These are phyloP conservation scores for Tineola bisselliella DNA, from an alignment of 2,888 invertebrate genomes.

Conservation along the genomic window DNA sequence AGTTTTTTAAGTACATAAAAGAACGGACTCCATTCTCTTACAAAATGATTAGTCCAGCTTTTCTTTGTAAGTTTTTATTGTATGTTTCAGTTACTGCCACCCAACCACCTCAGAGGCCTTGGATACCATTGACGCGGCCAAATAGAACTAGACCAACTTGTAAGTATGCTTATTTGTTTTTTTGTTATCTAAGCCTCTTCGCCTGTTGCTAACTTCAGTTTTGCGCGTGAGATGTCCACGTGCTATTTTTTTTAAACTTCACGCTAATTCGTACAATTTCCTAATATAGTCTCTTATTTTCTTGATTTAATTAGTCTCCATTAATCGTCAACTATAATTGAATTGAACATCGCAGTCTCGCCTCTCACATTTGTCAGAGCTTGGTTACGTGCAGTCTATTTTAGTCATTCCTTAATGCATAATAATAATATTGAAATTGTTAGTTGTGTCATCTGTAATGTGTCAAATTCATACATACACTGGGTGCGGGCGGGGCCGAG, in stretches of 20 bases:
- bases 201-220: too few species aligned
- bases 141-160: slow-evolving; percentile 89
- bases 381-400: not conserved
- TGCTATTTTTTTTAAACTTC: too few species aligned
- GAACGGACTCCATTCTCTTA: not conserved
- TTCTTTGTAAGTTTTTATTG: slow-evolving; percentile 26
- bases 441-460: slow-evolving; percentile 11
- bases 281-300: too few species aligned
- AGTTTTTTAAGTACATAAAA: not conserved
- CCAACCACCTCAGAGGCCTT: slow-evolving; percentile 92
- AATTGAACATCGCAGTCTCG: not conserved
- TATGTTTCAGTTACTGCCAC: slow-evolving; percentile 86
- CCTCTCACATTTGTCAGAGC: not conserved
- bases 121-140: slow-evolving; percentile 92
- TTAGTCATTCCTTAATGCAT: not conserved
- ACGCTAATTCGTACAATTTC: too few species aligned
- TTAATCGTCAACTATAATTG: not conserved
- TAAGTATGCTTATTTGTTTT: slow-evolving; percentile 65
- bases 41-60: slow-evolving; percentile 1
- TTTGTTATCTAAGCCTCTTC: too few species aligned
- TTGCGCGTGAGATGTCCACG: too few species aligned
- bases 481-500: slow-evolving; percentile 18
- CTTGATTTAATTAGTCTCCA: too few species aligned
- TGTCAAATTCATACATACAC: slow-evolving; percentile 7
- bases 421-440: slow-evolving; percentile 8